Base-by-base conservation (phyloP, 1,140 invertebrate genomes). In the Bacillus rossius region DNA sequence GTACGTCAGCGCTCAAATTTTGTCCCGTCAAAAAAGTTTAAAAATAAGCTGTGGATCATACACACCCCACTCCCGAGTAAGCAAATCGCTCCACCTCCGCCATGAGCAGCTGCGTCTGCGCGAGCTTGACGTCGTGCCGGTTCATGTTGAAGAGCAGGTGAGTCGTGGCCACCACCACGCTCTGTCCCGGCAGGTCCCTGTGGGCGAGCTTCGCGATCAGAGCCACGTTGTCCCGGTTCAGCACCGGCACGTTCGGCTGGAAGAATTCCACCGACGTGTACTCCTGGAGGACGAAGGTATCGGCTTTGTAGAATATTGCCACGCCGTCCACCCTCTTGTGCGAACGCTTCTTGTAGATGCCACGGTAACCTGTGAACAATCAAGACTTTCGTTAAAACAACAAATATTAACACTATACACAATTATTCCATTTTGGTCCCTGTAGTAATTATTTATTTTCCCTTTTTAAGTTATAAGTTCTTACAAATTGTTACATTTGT, bases 121-220 rank as follows among this genome's bases (percentile, higher is more conserved):
- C 93, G 16, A 96, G 75, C 66, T 94, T 84, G 0, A 97, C 83
- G 73, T 98, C 94, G 20, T 88, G 84, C 23, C 95, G 74, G 65
- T 77, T 85, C 0, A 92, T 92, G 79, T 98, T 98, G 70, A 89
- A 98, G 5, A 98, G 75, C n/a, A 98, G 76, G 77, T 98, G 96
- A 0, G 95, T 98, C 3, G 92, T 98, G 4, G 91, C 92, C 0
- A 98, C 81, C 23, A 91, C 80, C 48, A 94, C 71, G 19, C 84
- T 73, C 72, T 74, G 1, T 71, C 48, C 1, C 76, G 77, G 48
- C 69, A 65, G 34, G 1, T 67, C 61, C 59, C 76, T 80, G 0
- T 84, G 71, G 8, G 74, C 67, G 56, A 96, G 82, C 68, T 89
- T 88, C 2, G 86, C 82, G 37, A 96, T 80, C 20, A 97, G 67